Percentiles rank a stretch among this genome's conserved stretches.
phyloP scores from a whole-genome alignment of 1,140 invertebrate genomes.

The Diprion similis region DNA sequence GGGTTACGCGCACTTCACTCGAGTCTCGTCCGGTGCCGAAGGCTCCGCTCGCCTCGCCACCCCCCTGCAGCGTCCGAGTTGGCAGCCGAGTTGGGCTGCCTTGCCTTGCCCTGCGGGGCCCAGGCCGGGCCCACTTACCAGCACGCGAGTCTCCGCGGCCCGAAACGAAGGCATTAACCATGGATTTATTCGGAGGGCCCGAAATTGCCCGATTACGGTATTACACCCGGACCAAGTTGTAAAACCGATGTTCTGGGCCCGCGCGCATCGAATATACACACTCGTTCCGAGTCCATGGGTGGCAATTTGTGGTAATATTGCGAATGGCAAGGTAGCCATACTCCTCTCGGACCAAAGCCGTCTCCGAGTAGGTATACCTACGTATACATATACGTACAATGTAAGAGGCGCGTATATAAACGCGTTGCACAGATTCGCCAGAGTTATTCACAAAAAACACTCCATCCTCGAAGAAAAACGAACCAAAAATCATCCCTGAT shows the following conservation, averaged over 20 bases:
- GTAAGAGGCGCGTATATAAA: neutral
- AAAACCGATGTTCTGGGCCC: conserved; percentile 45
- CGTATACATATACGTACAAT: neutral
- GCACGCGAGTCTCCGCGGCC: conserved; percentile 53
- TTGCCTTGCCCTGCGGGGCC: conserved; percentile 34
- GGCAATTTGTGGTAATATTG: conserved; percentile 63
- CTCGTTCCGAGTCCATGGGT: conserved; percentile 54
- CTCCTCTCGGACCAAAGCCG: too few relatives aligned
- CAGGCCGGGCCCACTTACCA: conserved; percentile 49
- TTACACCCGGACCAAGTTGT: conserved; percentile 53
- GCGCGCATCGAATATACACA: neutral
- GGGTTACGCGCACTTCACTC: too few relatives aligned
- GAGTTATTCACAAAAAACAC: neutral
- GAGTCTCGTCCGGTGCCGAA: conserved; percentile 25
- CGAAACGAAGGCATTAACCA: conserved; percentile 48
- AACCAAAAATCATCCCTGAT: too few relatives aligned
- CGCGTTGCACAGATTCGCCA: neutral
- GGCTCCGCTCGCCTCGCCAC: neutral
- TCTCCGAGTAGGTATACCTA: neutral
- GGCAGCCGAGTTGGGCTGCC: conserved; percentile 33
- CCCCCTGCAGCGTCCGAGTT: neutral
- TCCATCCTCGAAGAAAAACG: neutral
- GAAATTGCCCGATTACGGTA: conserved; percentile 60
- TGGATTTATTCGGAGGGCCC: conserved; percentile 58
- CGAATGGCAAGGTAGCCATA: conserved; percentile 52